Base-by-base conservation (phyloP, 2,797 vertebrate genomes). In the Nasua narica region DNA sequence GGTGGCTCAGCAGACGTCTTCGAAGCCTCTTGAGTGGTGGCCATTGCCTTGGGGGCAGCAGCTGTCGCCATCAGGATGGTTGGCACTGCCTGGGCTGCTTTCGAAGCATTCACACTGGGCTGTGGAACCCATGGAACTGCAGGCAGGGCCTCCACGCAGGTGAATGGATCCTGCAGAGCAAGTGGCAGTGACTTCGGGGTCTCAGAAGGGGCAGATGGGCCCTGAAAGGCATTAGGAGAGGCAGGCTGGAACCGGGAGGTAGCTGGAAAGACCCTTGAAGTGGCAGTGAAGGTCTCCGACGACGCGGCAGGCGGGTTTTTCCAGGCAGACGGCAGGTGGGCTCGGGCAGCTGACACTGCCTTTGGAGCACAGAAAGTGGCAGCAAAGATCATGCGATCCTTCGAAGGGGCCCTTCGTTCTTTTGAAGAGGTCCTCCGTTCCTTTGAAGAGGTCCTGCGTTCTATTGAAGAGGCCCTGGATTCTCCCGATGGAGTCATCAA, bases 361-460 rank as follows among this genome's bases (percentile, higher is more conserved):
- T 46, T 91, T 5, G 97, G 95, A 50, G 84, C 81, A 43, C 79
- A 95, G 67, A 94, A 96, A 5, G 97, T 97, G 96, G 89, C 97
- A 10, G 91, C 97, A 5, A 98, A 97, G 87, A 98, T 90, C 93
- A 96, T 78, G 43, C 97, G 97, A 1, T 98, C 97, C 82, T 97
- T 97, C 7, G 94, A 74, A 35, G 97, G 96, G 2, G 72, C 92
- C 91, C 56, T 92, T 67, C 87, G 94, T 14, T 96, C 97, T 84
- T 91, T 96, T 7, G 94, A 89, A 15, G 97, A 92, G 65, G 93
- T 77, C 65, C 94, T 95, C 0, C 93, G 97, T 16, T 97, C 96
- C 89, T 83, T 96, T 1, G 97, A 85, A 43, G 96, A 65, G 82
- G 90, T 58, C 88, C 97, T 90, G 3, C 72, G 94, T 18, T 97